Evolutionary conservation across 2,888 invertebrate genomes (phyloP).

Genomic region (Microchrysa polita): DNA sequence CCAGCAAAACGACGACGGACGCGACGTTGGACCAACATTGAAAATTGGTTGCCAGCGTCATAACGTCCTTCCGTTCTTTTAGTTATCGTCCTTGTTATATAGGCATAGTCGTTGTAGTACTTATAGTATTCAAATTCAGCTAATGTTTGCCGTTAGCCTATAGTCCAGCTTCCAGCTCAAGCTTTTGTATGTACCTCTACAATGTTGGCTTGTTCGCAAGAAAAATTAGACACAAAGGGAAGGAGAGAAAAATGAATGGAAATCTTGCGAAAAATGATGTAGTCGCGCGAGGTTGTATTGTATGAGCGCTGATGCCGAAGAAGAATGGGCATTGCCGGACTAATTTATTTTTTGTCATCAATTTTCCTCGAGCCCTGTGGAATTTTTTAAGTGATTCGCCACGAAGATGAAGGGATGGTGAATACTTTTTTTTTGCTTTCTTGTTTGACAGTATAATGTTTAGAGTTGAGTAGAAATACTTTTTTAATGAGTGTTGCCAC

Average conservation of each 20-base stretch:
- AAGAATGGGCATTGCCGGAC: conserved; percentile 34
- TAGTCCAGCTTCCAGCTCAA: no score
- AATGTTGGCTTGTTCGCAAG: conserved; percentile 22
- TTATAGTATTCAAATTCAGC: no score
- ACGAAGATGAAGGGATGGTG: background rate
- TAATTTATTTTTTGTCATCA: conserved; percentile 44
- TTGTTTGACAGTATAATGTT: no score
- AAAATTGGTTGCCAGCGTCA: conserved; percentile 33
- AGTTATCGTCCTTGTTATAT: background rate
- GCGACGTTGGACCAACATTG: background rate
- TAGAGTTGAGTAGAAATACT: no score
- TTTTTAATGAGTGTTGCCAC: no score
- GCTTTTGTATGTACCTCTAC: background rate
- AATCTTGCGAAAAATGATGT: conserved; percentile 40
- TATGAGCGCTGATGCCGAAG: conserved; percentile 1
- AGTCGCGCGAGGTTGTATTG: conserved; percentile 19
- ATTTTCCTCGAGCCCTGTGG: conserved; percentile 35
- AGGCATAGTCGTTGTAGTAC: background rate
- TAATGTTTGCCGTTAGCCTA: no score
- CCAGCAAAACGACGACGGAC: conserved; percentile 6
- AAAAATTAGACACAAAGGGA: conserved; percentile 41
- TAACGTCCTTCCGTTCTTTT: conserved; percentile 16
- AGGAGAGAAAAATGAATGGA: conserved; percentile 31
- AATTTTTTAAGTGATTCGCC: conserved; percentile 31
- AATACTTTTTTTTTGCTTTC: conserved; percentile 37